Conservation (phyloP, 2,113 vertebrate species). For the Oreochromis tanganicae region DNA sequence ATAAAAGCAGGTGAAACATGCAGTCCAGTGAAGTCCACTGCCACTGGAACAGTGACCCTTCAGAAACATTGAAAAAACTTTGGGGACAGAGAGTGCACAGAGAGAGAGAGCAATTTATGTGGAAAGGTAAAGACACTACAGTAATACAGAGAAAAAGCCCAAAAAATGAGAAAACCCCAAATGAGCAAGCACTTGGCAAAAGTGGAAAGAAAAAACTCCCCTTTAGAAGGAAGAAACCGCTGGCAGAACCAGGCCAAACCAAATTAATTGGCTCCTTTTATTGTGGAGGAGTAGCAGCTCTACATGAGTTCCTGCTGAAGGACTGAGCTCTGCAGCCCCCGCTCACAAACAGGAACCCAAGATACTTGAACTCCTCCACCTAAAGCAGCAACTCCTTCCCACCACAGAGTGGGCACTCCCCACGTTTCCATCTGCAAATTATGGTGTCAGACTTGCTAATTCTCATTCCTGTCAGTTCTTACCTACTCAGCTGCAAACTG, state of each 20-base stretch:
- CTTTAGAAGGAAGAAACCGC: neutral
- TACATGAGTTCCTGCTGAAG: neutral
- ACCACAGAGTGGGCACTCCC: neutral
- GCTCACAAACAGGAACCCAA: neutral
- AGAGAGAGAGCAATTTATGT: neutral
- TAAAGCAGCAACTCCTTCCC: neutral
- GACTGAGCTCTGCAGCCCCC: neutral
- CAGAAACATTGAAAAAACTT: neutral
- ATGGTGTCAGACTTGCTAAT: neutral
- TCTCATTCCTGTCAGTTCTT: neutral
- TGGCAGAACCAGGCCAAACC: neutral
- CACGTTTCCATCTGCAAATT: no score
- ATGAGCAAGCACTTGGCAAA: neutral
- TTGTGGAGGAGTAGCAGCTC: neutral
- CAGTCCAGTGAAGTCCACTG: neutral
- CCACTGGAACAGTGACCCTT: neutral
- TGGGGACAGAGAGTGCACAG: neutral
- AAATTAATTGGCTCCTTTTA: neutral
- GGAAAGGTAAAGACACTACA: rapidly evolving
- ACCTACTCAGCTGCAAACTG: neutral
- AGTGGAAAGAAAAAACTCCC: neutral
- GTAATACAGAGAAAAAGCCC: neutral
- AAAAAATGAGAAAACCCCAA: rapidly evolving
- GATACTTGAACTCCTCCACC: neutral
- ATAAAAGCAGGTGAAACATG: neutral